Conservation (phyloP, 2,113 vertebrate genomes). For the Podarcis cretensis region DNA sequence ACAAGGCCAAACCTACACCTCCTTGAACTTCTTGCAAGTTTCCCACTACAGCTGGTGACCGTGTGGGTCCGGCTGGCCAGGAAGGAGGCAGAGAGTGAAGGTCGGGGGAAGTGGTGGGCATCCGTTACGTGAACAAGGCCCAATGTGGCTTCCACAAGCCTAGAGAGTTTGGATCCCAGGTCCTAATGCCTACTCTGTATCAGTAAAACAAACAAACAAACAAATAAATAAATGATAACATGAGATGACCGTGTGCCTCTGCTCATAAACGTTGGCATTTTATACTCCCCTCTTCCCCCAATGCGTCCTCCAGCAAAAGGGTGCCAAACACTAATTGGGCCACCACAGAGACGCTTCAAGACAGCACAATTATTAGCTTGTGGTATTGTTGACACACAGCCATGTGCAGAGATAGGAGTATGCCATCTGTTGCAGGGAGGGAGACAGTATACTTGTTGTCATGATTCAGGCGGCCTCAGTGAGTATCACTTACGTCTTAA, state of each 20-base stretch:
- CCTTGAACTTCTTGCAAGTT: too few relatives aligned
- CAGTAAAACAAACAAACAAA: not conserved
- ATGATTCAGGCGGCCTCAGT: conserved; percentile 56
- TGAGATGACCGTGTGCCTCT: conserved; percentile 53
- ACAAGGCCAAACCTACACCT: too few relatives aligned
- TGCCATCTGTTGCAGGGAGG: conserved; percentile 72
- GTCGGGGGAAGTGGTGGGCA: too few relatives aligned
- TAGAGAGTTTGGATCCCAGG: not conserved
- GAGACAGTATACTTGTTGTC: conserved; percentile 64
- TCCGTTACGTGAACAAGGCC: too few relatives aligned
- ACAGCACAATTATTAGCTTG: conserved; percentile 64
- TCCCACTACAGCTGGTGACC: too few relatives aligned
- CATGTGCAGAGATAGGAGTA: conserved; percentile 71
- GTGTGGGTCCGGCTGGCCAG: too few relatives aligned
- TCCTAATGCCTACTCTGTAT: not conserved
- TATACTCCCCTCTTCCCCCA: conserved; percentile 56
- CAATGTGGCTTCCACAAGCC: too few relatives aligned
- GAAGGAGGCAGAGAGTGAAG: too few relatives aligned
- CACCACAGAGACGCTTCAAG: conserved; percentile 59
- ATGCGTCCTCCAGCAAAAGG: conserved; percentile 43
- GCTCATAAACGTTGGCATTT: conserved; percentile 31
- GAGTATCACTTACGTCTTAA: conserved; percentile 45
- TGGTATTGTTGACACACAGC: conserved; percentile 59
- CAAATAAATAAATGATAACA: too few relatives aligned
- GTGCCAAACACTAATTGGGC: conserved; percentile 58